Percentiles rank a stretch among this genome's conserved stretches.
Conservation (phyloP, 2,888 invertebrate genomes). For the Nomada flava region DNA sequence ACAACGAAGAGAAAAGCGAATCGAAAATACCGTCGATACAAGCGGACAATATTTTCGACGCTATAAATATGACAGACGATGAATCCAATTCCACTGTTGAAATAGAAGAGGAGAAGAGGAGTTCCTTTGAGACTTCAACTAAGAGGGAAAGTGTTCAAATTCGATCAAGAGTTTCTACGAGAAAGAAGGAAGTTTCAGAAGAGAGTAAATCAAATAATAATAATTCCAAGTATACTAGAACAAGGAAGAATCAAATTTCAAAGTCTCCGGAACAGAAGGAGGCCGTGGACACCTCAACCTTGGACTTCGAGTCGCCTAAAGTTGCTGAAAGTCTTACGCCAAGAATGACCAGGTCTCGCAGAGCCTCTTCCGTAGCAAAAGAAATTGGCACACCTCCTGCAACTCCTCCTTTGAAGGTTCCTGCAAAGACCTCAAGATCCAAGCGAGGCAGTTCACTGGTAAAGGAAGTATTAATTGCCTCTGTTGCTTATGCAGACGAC, state of each 20-base stretch:
- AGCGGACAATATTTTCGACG: constrained; percentile 31
- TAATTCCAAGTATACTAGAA: constrained; percentile 24
- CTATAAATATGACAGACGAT: constrained; percentile 69
- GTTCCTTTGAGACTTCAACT: too few species aligned
- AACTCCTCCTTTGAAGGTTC: constrained; percentile 31
- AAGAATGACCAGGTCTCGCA: constrained; percentile 69
- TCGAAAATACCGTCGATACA: not conserved
- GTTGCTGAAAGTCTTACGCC: not conserved
- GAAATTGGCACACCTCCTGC: constrained; percentile 42
- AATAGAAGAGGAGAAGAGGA: constrained; percentile 2
- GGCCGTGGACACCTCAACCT: not conserved
- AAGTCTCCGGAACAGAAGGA: not conserved
- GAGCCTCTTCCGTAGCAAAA: constrained; percentile 68
- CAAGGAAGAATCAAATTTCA: not conserved
- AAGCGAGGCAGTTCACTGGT: constrained; percentile 70
- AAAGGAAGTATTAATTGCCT: constrained; percentile 63
- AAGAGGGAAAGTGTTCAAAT: not conserved
- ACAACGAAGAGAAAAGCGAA: not conserved
- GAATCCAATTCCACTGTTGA: constrained; percentile 67
- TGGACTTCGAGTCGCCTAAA: not conserved
- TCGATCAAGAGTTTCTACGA: not conserved
- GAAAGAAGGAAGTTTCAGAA: not conserved
- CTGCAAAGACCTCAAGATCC: constrained; percentile 27
- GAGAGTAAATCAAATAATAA: constrained; percentile 20
- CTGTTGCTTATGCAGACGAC: constrained; percentile 28